Conservation (phyloP, 2,113 vertebrate genomes). For the Orcinus orca region DNA sequence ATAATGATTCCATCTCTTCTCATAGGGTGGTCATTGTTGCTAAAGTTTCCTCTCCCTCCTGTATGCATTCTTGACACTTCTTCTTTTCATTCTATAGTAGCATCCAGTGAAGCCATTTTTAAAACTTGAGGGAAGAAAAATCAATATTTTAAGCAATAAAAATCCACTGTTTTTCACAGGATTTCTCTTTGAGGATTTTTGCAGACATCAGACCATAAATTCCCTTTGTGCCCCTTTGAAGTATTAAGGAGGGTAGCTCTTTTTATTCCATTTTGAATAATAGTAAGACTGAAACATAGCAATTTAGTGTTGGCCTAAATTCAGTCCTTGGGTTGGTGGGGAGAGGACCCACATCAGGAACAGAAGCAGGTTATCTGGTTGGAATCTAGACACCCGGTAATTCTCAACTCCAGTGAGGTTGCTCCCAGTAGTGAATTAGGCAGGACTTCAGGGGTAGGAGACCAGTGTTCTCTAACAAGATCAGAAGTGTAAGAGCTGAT, state of each 20-base stretch:
- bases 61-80: neutral
- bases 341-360: neutral
- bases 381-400: neutral
- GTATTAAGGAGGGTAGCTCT: neutral
- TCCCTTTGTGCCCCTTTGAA: conserved; percentile 22
- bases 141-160: conserved; percentile 58
- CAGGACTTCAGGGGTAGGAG: conserved; percentile 42
- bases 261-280: neutral
- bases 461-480: conserved; percentile 53
- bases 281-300: neutral
- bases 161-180: conserved; percentile 48
- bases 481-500: conserved; percentile 55
- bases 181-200: conserved; percentile 57
- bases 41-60: neutral
- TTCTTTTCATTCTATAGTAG: neutral
- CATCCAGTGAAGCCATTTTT: conserved; percentile 37
- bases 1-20: conserved; percentile 16
- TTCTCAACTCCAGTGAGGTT: neutral
- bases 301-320: neutral
- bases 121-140: neutral
- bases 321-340: neutral
- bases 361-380: neutral
- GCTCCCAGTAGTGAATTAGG: neutral
- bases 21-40: neutral
- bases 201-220: conserved; percentile 38